Base-by-base conservation (phyloP, 2,888 invertebrate genomes). In the Pterostichus niger region DNA sequence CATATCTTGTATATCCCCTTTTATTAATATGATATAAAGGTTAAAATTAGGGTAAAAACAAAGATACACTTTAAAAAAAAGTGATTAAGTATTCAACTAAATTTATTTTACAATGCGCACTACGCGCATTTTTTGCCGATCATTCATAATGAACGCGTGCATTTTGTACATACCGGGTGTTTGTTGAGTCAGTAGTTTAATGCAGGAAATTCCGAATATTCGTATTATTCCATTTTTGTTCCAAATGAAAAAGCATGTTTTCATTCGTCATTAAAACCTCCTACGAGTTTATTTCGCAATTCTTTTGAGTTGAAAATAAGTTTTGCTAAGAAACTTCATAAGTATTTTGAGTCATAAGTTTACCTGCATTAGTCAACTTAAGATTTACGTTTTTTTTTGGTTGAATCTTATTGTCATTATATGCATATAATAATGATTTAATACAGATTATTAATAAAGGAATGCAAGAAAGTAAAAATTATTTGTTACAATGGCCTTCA, bases 341-440 rank as follows among this genome's bases (percentile, higher is more conserved):
- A 64, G 64, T 64, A 15, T n/a, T 64, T 64, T 64, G 64, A 35
- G 64, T 64, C 64, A 64, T 40, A 40, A 64, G 13, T 40, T 64
- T 64, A 64, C 40, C 40, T 64, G 64, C 13, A 13, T 64, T 64
- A 61, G 31, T 61, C 10, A 33, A 56, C 17, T 15, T 49, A 56
- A 61, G 11, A 24, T 31, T 24, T n/a, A n/a, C n/a, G n/a, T n/a
- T n/a, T n/a, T n/a, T 31, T 10, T 31, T 61, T 33, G 15, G 7
- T 24, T 24, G 24, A 24, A 24, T 49, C 13, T n/a, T 49, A 49
- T 49, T 2, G 49, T 49, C n/a, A 49, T 49, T 11, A 46, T 6
- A 17, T 59, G 59, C 59, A 59, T 24, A 17, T 59, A 13, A 54
- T 17, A 56, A n/a, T 59, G 59, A 59, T 59, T 4, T 31, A 59